Base-by-base conservation (phyloP, 2,888 invertebrate genomes). In the Acleris laterana region DNA sequence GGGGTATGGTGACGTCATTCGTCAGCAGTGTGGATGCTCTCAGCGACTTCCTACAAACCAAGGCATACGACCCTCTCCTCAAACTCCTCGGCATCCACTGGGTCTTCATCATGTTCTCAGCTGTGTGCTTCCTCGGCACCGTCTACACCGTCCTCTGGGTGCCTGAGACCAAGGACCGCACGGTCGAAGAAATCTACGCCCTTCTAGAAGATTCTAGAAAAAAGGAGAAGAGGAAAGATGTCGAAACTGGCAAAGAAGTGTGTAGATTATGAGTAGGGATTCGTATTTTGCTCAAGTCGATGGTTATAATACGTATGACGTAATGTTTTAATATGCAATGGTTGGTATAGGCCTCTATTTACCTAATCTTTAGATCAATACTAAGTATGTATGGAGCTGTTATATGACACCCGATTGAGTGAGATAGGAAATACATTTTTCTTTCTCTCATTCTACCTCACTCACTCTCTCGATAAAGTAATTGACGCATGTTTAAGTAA, bases 21-120 rank as follows among this genome's bases (percentile, higher is more conserved):
- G 88, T 91, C 1, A 92, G 90, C 75, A 87, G 87, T 42, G 78
- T 87, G 1, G 89, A 88, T 61, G 90, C 92, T 0, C 82, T 89
- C 59, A 92, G 91, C 67, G 93, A 93, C 78, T 92, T 93, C 78
- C 76, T 91, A 1, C 93, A 93, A 71, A 89, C 90, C 1, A 93
- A 93, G 65, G 90, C 90, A 0, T 93, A 92, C 74, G 91, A 92
- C 69, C 92, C 92, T 0, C 80, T 93, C 0, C 81, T 89, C 3
- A 92, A 92, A 71, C 80, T 90, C 1, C 77, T 93, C 0, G 93
- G 93, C 3, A 92, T 92, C 68, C 92, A 92, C 68, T 93, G 92
- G 92, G 92, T 92, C 11, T 92, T 93, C 81, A 89, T 91, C 22
- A 80, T 91, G 73, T 93, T 92, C 77, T 90, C 92, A 0, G 38